Evolutionary conservation across 2,888 invertebrate genomes (phyloP).

Genomic region (Plagodis pulveraria): DNA sequence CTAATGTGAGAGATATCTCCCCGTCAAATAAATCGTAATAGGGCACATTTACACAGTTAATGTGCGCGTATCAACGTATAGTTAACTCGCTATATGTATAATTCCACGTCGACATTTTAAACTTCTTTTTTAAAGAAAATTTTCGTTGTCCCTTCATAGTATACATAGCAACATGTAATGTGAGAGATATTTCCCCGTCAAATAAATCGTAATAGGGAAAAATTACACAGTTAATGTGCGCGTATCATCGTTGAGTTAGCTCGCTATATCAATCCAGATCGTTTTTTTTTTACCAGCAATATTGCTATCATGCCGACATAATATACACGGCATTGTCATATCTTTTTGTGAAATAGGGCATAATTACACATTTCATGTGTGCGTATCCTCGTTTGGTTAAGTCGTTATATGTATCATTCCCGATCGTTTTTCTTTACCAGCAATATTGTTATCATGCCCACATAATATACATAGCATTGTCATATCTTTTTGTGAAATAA

Average conservation of each 20-base stretch:
- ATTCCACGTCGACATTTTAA: no score
- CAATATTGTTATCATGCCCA: background rate
- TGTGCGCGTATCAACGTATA: background rate
- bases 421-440: no score
- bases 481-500: no score
- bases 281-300: no score
- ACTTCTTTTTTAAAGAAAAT: no score
- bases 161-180: slow-evolving; percentile 36
- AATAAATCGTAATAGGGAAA: slow-evolving; percentile 34
- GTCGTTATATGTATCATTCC: no score
- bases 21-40: slow-evolving; percentile 40
- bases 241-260: background rate
- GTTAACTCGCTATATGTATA: no score
- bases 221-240: background rate
- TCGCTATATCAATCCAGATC: no score
- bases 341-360: slow-evolving; percentile 39
- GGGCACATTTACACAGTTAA: slow-evolving; percentile 3
- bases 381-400: background rate
- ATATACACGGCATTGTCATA: slow-evolving; percentile 34
- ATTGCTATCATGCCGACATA: slow-evolving; percentile 35
- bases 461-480: no score
- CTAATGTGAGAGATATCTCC: slow-evolving; percentile 43
- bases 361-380: background rate
- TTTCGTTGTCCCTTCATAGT: slow-evolving; percentile 19
- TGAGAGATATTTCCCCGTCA: slow-evolving; percentile 43